Evolutionary conservation across 1,140 invertebrate genomes (phyloP).

Genomic region (Diabrotica undecimpunctata): DNA sequence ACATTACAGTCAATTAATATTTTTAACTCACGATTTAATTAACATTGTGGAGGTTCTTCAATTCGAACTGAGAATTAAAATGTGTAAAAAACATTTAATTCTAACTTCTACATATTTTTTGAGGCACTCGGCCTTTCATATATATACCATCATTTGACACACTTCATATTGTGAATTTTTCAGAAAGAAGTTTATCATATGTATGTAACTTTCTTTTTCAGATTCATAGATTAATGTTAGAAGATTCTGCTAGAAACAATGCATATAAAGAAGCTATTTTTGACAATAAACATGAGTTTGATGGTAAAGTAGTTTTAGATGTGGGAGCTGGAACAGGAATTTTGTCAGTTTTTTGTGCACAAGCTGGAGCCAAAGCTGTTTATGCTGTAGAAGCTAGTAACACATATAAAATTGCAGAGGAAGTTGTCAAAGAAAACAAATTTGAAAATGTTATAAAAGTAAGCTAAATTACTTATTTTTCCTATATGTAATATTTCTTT

Average conservation of each 20-base stretch:
- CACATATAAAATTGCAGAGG: slow-evolving; percentile 80
- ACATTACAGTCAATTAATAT: too few relatives aligned
- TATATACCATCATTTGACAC: too few relatives aligned
- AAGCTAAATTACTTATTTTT: slow-evolving; percentile 25
- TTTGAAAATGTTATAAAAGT: slow-evolving; percentile 57
- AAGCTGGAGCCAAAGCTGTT: slow-evolving; percentile 88
- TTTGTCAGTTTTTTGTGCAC: slow-evolving; percentile 92
- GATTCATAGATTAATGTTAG: slow-evolving; percentile 76
- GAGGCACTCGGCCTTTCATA: too few relatives aligned
- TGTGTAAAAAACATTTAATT: too few relatives aligned
- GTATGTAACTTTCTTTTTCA: slow-evolving; percentile 42
- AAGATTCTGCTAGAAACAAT: slow-evolving; percentile 75
- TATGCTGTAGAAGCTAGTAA: slow-evolving; percentile 92
- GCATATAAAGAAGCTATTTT: slow-evolving; percentile 82
- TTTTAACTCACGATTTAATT: too few relatives aligned
- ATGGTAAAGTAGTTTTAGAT: slow-evolving; percentile 83
- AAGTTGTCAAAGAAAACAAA: slow-evolving; percentile 74
- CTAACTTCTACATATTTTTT: too few relatives aligned
- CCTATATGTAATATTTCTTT: too few relatives aligned
- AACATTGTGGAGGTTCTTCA: too few relatives aligned
- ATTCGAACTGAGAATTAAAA: too few relatives aligned
- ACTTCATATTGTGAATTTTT: too few relatives aligned
- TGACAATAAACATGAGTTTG: slow-evolving; percentile 62
- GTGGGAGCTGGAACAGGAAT: slow-evolving; percentile 97
- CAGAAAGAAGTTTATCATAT: not conserved